Conservation (phyloP, 2,888 invertebrate species). For the Melangyna quadrimaculata region DNA sequence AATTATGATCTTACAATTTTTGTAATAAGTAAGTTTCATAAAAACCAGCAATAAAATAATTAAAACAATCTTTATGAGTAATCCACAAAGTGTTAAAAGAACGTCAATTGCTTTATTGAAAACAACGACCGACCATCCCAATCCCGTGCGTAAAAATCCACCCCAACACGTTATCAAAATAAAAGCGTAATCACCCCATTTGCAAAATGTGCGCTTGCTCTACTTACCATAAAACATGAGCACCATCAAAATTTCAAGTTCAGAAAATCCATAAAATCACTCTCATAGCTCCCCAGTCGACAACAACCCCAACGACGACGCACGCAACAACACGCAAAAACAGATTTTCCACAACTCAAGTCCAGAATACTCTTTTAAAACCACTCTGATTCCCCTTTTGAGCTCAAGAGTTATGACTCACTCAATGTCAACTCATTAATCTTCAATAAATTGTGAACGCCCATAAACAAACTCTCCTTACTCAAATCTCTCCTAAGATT, state of each 20-base stretch:
- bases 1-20: too few relatives aligned
- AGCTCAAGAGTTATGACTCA: slow-evolving; percentile 40
- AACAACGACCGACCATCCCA: too few relatives aligned
- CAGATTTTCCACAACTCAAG: slow-evolving; percentile 41
- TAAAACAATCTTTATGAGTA: not conserved
- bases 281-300: slow-evolving; percentile 27
- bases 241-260: slow-evolving; percentile 64
- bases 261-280: slow-evolving; percentile 69
- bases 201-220: slow-evolving; percentile 39
- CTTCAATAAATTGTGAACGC: slow-evolving; percentile 78
- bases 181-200: slow-evolving; percentile 55
- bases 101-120: not conserved
- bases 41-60: not conserved
- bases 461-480: slow-evolving; percentile 78
- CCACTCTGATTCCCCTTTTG: slow-evolving; percentile 10
- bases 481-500: slow-evolving; percentile 16
- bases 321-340: not conserved
- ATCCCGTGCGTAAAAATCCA: not conserved
- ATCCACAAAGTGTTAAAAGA: not conserved
- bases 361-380: slow-evolving; percentile 17
- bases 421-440: slow-evolving; percentile 72
- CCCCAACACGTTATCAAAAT: slow-evolving; percentile 3
- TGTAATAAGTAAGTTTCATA: too few relatives aligned
- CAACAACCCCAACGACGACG: too few relatives aligned
- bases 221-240: slow-evolving; percentile 63